These are phyloP conservation scores for Anarrhichthys ocellatus DNA, from an alignment of 2,113 vertebrate species.

Conservation along the genomic window DNA sequence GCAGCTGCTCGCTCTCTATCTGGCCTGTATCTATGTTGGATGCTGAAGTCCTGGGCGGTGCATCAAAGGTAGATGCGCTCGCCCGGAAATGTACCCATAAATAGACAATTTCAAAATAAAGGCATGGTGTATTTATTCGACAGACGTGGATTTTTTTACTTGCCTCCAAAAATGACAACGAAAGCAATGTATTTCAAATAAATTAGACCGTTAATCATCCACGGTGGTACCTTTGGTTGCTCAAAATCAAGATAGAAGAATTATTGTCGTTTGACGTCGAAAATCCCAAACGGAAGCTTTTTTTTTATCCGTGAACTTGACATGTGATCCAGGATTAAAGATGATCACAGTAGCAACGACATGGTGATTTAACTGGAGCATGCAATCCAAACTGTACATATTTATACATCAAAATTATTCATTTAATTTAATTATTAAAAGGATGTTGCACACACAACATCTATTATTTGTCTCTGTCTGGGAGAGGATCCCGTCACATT, in stretches of 20 bases:
- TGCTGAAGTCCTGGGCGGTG: constrained; percentile 5
- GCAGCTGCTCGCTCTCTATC: background rate
- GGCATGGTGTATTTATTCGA: fast-evolving
- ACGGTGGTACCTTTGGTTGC: fast-evolving
- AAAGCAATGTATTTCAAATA: background rate
- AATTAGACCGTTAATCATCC: too few species aligned
- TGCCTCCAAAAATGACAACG: background rate
- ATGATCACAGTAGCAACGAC: background rate
- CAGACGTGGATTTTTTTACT: fast-evolving
- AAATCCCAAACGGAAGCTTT: background rate
- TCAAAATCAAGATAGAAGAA: background rate
- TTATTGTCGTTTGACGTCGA: background rate
- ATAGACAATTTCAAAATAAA: constrained; percentile 28
- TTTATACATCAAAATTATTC: background rate
- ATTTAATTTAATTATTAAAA: background rate
- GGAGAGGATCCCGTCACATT: background rate
- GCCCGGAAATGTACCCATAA: fast-evolving
- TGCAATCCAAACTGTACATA: background rate
- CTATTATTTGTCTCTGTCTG: background rate
- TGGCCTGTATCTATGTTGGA: constrained; percentile 34
- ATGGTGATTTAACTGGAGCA: background rate
- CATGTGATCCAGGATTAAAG: background rate
- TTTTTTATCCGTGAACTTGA: background rate
- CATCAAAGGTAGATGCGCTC: background rate
- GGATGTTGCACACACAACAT: background rate